These are phyloP conservation scores for Camponotus vicinus DNA, from an alignment of 1,140 invertebrate species.

Conservation along the genomic window DNA sequence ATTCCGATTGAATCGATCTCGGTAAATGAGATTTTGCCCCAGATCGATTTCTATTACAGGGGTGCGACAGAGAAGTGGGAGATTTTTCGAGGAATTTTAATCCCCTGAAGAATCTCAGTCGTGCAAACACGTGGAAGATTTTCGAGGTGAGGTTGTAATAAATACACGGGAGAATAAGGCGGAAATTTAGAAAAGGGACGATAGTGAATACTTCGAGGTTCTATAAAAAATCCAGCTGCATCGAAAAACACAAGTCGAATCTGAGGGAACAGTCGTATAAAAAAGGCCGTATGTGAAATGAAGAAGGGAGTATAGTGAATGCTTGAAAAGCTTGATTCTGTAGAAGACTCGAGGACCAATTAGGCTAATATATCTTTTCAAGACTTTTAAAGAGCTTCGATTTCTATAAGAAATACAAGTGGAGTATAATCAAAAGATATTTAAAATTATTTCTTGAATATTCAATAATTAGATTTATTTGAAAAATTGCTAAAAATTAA, in stretches of 20 bases:
- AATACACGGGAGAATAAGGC: background rate
- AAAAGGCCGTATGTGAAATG: background rate
- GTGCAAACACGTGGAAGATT: background rate
- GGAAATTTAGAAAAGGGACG: background rate
- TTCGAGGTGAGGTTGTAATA: background rate
- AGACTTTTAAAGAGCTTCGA: background rate
- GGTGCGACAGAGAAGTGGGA: background rate
- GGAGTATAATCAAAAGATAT: background rate
- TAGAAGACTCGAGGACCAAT: conserved; percentile 5
- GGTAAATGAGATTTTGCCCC: background rate
- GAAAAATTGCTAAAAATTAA: background rate
- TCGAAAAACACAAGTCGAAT: conserved; percentile 18
- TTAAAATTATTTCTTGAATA: background rate
- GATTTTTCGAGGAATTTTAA: background rate
- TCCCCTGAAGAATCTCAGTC: conserved; percentile 10
- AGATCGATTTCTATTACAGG: background rate
- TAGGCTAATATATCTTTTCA: background rate
- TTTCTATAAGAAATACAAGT: background rate
- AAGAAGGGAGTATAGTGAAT: background rate
- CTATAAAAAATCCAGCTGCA: conserved; percentile 48
- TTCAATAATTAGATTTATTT: background rate
- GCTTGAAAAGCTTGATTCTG: background rate
- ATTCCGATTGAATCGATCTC: background rate
- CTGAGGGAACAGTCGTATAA: background rate
- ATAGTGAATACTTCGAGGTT: conserved; percentile 32